Evolutionary conservation across 2,888 invertebrate genomes (phyloP).

Genomic region (Pasiphila rectangulata): DNA sequence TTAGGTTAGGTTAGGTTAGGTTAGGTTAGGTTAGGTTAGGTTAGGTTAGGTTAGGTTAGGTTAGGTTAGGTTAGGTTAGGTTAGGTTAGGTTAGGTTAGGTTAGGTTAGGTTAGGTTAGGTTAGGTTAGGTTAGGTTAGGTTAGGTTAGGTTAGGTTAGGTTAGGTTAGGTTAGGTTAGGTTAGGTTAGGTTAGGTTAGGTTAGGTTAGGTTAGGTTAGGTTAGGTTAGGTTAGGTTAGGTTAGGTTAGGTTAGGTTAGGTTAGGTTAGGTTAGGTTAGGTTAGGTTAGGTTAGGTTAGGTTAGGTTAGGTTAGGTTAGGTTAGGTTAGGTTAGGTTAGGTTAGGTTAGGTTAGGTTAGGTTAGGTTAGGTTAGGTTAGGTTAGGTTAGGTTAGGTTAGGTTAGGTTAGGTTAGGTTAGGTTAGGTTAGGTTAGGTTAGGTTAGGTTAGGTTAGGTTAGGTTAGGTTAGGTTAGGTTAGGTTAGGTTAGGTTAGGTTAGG

Average conservation of each 20-base stretch:
- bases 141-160: slow-evolving; percentile 34
- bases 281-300: slow-evolving; percentile 27
- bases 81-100: slow-evolving; percentile 32
- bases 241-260: slow-evolving; percentile 29
- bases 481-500: slow-evolving; percentile 25
- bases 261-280: slow-evolving; percentile 29
- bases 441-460: no score
- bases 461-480: slow-evolving; percentile 15
- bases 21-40: slow-evolving; percentile 35
- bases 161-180: slow-evolving; percentile 34
- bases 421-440: slow-evolving; percentile 2
- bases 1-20: slow-evolving; percentile 34
- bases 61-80: slow-evolving; percentile 34
- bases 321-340: slow-evolving; percentile 19
- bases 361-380: slow-evolving; percentile 17
- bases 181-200: slow-evolving; percentile 31
- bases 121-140: slow-evolving; percentile 34
- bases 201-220: slow-evolving; percentile 29
- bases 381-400: slow-evolving; percentile 17
- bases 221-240: slow-evolving; percentile 29
- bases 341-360: slow-evolving; percentile 19
- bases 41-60: slow-evolving; percentile 33
- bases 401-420: slow-evolving; percentile 16
- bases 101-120: slow-evolving; percentile 35
- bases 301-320: slow-evolving; percentile 19